Evolutionary conservation across 1,140 invertebrate genomes (phyloP).

Genomic region (Melipona quadrifasciata): DNA sequence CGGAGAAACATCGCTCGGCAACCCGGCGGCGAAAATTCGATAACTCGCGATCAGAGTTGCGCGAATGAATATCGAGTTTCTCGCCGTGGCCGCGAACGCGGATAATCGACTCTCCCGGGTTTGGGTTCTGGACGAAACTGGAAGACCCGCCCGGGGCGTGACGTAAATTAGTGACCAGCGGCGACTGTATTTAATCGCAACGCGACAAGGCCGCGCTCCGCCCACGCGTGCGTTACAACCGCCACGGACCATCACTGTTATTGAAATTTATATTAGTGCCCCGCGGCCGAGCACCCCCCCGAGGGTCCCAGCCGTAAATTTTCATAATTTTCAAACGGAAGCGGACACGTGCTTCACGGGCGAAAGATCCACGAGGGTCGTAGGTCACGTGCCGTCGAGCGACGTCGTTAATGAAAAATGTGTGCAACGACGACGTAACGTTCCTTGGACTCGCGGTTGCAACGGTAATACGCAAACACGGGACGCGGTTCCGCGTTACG

Average conservation of each 20-base stretch:
- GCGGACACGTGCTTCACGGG: constrained; percentile 35
- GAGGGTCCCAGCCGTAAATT: constrained; percentile 42
- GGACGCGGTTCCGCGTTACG: constrained; percentile 19
- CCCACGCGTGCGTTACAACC: neutral
- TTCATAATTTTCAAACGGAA: constrained; percentile 49
- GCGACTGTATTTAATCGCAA: constrained; percentile 12
- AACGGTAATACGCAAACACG: constrained; percentile 29
- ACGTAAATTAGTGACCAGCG: constrained; percentile 20
- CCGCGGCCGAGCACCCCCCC: constrained; percentile 39
- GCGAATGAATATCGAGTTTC: neutral
- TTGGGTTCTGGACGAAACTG: no score
- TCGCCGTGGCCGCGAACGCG: neutral
- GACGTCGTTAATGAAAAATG: constrained; percentile 48
- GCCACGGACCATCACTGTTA: constrained; percentile 40
- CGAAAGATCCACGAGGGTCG: constrained; percentile 6
- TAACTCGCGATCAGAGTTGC: neutral
- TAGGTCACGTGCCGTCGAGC: constrained; percentile 51
- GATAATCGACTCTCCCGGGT: constrained; percentile 28
- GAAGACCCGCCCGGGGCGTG: no score
- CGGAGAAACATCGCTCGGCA: neutral
- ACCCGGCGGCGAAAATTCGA: neutral
- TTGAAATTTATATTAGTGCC: constrained; percentile 74
- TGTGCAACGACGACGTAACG: neutral
- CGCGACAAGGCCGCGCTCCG: neutral
- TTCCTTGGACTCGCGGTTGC: neutral